Percentiles rank a stretch among this genome's conserved stretches.
Evolutionary conservation across 64 coral and sea anemone genomes (phyloP).

Genomic region (Astreopora myriophthalma): DNA sequence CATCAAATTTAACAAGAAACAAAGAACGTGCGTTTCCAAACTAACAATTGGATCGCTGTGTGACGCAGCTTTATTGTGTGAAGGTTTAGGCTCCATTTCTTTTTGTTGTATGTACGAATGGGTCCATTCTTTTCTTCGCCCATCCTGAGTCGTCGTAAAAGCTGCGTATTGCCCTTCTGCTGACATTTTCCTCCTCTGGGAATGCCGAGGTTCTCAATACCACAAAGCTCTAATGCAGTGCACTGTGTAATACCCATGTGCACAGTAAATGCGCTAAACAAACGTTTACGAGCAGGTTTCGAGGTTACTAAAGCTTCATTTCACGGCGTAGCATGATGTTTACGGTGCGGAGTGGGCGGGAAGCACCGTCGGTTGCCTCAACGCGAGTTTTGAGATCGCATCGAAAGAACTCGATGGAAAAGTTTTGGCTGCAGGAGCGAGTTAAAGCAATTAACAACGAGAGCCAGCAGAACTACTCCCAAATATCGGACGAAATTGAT

Average conservation of each 20-base stretch:
- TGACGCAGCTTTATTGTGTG: too few species aligned
- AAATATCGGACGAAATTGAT: conserved; percentile 92
- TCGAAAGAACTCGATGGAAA: conserved; percentile 77
- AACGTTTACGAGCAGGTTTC: neutral
- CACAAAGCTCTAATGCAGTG: neutral
- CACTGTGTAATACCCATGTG: neutral
- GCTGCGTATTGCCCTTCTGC: too few species aligned
- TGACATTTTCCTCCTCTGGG: neutral
- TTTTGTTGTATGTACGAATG: too few species aligned
- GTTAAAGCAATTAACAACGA: conserved; percentile 75
- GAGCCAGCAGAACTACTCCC: conserved; percentile 66
- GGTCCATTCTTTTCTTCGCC: too few species aligned
- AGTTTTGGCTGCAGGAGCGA: conserved; percentile 72
- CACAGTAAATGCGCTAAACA: neutral
- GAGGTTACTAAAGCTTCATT: neutral
- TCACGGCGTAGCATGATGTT: neutral
- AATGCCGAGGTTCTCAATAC: neutral
- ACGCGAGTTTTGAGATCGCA: conserved; percentile 77
- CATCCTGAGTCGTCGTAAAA: too few species aligned
- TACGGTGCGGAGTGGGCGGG: neutral
- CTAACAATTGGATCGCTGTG: too few species aligned
- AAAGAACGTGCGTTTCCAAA: too few species aligned
- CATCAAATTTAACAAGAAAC: too few species aligned
- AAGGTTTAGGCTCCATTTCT: too few species aligned
- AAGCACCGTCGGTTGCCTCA: conserved; percentile 80